phyloP scores from a whole-genome alignment of 2,797 vertebrate species.

The Sebastes minor region DNA sequence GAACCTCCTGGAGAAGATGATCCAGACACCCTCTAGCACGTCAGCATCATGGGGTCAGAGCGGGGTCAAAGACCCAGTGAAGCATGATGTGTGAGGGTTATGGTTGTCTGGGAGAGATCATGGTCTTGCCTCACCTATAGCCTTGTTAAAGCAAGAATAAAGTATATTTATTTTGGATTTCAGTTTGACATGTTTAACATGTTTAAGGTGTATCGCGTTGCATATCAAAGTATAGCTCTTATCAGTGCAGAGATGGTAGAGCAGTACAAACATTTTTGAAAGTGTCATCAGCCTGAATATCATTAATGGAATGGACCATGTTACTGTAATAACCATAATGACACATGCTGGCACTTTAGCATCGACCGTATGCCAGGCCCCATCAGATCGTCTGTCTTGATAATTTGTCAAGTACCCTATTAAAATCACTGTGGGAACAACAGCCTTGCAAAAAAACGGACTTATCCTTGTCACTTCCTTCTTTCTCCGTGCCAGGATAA shows the following conservation, averaged over 20 bases:
- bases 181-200: neutral
- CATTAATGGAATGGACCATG: neutral
- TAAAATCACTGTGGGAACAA: constrained; percentile 44
- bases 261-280: neutral
- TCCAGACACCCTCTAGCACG: constrained; percentile 71
- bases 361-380: neutral
- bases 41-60: constrained; percentile 56
- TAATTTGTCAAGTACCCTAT: constrained; percentile 27
- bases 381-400: constrained; percentile 28
- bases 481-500: constrained; percentile 21
- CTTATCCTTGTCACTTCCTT: neutral
- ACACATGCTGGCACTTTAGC: neutral
- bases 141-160: constrained; percentile 21
- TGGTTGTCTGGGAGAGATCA: neutral
- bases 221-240: neutral
- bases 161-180: constrained; percentile 36
- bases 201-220: neutral
- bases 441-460: constrained; percentile 18
- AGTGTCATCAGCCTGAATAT: constrained; percentile 2
- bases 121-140: constrained; percentile 2
- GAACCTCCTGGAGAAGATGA: constrained; percentile 96
- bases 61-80: constrained; percentile 64
- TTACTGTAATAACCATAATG: neutral
- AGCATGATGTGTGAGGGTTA: constrained; percentile 44
- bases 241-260: neutral